These are phyloP conservation scores for Siniperca scherzeri DNA, from an alignment of 2,797 vertebrate genomes.

Conservation along the genomic window DNA sequence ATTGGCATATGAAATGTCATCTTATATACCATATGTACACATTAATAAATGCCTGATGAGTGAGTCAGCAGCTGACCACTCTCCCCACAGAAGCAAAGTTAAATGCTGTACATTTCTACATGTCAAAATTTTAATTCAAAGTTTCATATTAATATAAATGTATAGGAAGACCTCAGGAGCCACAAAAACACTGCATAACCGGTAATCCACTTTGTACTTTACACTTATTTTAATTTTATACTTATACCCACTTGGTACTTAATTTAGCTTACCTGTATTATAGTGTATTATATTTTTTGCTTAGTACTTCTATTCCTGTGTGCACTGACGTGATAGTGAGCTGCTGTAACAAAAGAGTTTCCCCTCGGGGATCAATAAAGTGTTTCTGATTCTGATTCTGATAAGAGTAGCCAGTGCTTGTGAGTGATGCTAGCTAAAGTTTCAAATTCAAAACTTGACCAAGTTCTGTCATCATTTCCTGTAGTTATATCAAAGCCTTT, in stretches of 20 bases:
- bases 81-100: not conserved
- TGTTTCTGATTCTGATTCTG: no score
- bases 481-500: slow-evolving; percentile 1
- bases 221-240: no score
- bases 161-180: not conserved
- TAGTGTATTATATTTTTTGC: no score
- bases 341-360: no score
- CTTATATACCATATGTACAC: not conserved
- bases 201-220: no score
- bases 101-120: not conserved
- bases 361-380: no score
- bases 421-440: not conserved
- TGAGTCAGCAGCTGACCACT: not conserved
- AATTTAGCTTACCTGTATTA: no score
- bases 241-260: no score
- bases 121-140: not conserved
- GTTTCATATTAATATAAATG: not conserved
- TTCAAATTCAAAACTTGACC: not conserved
- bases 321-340: no score
- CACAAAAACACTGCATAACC: not conserved
- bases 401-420: not conserved
- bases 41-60: not conserved
- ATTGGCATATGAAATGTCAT: not conserved
- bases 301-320: no score
- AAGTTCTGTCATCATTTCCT: slow-evolving; percentile 14